A percentile compares a stretch with the other conserved stretches of the same genome.
These are phyloP conservation scores for Elgonia sp. DNA, from an alignment of 2,888 invertebrate genomes.

Conservation along the genomic window DNA sequence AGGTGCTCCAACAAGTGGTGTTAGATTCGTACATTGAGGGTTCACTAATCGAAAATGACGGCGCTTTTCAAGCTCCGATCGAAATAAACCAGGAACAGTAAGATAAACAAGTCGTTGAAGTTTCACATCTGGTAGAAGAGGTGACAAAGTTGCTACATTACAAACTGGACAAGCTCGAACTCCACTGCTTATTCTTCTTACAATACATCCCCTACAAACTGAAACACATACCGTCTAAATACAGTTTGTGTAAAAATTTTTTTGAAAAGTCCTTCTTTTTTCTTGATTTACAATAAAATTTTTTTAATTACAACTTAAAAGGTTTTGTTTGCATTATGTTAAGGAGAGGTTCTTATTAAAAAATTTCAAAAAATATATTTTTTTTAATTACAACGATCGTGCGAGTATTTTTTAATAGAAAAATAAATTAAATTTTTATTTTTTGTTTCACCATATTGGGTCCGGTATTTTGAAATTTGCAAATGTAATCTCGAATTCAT, in stretches of 20 bases:
- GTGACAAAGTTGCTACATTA: slow-evolving; percentile 80
- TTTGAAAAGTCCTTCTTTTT: background rate
- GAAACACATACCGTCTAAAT: slow-evolving; percentile 35
- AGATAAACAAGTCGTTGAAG: slow-evolving; percentile 84
- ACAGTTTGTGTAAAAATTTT: background rate
- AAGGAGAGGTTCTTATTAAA: too few species aligned
- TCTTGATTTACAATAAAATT: background rate
- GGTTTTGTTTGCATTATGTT: too few species aligned
- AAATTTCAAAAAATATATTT: too few species aligned
- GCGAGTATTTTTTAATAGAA: too few species aligned
- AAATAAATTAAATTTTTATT: too few species aligned
- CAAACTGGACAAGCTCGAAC: slow-evolving; percentile 84
- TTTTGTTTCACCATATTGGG: too few species aligned
- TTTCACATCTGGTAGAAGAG: slow-evolving; percentile 81
- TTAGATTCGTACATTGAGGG: slow-evolving; percentile 82
- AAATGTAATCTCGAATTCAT: too few species aligned
- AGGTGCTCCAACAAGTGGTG: slow-evolving; percentile 81
- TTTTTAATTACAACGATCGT: too few species aligned
- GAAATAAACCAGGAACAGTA: slow-evolving; percentile 84
- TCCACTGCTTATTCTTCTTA: slow-evolving; percentile 82
- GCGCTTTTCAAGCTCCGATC: slow-evolving; percentile 83
- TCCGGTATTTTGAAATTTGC: too few species aligned
- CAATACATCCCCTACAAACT: slow-evolving; percentile 85
- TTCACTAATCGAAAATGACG: slow-evolving; percentile 83
- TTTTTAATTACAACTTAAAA: too few species aligned